Evolutionary conservation across 1,140 invertebrate species (phyloP).

Genomic region (Lineus longissimus): DNA sequence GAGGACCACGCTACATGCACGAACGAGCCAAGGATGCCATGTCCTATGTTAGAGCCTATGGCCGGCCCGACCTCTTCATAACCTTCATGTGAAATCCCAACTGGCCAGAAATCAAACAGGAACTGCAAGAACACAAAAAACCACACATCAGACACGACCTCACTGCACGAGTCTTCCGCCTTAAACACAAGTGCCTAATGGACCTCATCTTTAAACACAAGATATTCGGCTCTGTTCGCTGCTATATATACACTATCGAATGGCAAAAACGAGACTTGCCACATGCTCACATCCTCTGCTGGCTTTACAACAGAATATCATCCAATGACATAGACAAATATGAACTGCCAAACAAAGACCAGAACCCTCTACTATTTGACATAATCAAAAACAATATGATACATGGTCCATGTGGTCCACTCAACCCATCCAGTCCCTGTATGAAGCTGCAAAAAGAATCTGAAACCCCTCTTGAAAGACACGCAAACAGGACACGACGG

Average conservation of each 20-base stretch:
- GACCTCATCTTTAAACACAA: slow-evolving; percentile 40
- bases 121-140: slow-evolving; percentile 33
- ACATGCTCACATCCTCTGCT: slow-evolving; percentile 57
- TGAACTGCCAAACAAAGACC: slow-evolving; percentile 8
- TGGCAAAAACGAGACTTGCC: slow-evolving; percentile 58
- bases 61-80: slow-evolving; percentile 34
- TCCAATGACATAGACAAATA: slow-evolving; percentile 16
- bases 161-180: slow-evolving; percentile 54
- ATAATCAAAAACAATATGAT: slow-evolving; percentile 23
- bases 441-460: slow-evolving; percentile 33
- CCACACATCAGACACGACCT: slow-evolving; percentile 53
- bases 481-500: neutral
- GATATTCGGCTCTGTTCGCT: slow-evolving; percentile 44
- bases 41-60: slow-evolving; percentile 30
- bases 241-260: slow-evolving; percentile 54
- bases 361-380: slow-evolving; percentile 15
- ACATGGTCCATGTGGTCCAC: slow-evolving; percentile 24
- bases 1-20: slow-evolving; percentile 3
- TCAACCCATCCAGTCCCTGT: slow-evolving; percentile 18
- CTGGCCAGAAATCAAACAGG: slow-evolving; percentile 53
- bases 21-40: slow-evolving; percentile 3
- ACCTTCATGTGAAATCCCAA: slow-evolving; percentile 56
- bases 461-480: slow-evolving; percentile 16
- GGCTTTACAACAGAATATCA: slow-evolving; percentile 28
- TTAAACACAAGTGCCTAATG: slow-evolving; percentile 49